Base-by-base conservation (phyloP, 2,888 invertebrate genomes). In the Salticus scenicus region DNA sequence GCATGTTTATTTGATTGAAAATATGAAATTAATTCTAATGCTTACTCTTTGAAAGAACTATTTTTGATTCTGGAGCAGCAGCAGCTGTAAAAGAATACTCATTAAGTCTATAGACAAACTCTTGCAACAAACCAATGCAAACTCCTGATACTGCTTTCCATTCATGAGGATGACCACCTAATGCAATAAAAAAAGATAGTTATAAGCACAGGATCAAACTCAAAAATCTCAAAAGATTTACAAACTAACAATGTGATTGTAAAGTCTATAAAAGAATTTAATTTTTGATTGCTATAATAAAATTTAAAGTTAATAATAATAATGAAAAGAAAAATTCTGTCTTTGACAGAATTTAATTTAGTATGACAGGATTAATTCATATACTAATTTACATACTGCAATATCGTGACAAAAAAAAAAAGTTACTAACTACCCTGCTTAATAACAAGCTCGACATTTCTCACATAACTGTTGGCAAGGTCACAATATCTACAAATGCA, bases 91-190 rank as follows among this genome's bases (percentile, higher is more conserved):
- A 63, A 12, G 78, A 73, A 78, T 74, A 74, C 28, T 78, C 70
- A 33, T 70, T 33, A 31, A 85, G 41, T 51, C 74, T 78, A 31
- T 20, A 0, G 14, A 74, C 33, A 69, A 85, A 78, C 27, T 47
- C 27, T 37, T 78, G 69, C 20, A 85, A 64, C 27, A 79, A 79
- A 17, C 63, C 24, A 28, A 79, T 74, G n/a, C 74, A 85, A 20
- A 70, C 42, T n/a, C 64, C 70, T 24, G 84, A 69, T 17, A 85
- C 37, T 28, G 74, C 57, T 37, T 79, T 79, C 84, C 84, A 85
- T 31, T 85, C 57, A 74, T 85, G 74, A 28, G 84, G 70, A 33
- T 85, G 84, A 17, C 84, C 84, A 63, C 84, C 84, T 85, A 14
- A 33, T 30, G 7, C 20, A 76, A 41, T 20, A 24, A 30, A 64